Percentiles rank a stretch among this genome's conserved stretches.
Conservation (phyloP, 2,113 vertebrate species). For the Oreochromis niloticus region DNA sequence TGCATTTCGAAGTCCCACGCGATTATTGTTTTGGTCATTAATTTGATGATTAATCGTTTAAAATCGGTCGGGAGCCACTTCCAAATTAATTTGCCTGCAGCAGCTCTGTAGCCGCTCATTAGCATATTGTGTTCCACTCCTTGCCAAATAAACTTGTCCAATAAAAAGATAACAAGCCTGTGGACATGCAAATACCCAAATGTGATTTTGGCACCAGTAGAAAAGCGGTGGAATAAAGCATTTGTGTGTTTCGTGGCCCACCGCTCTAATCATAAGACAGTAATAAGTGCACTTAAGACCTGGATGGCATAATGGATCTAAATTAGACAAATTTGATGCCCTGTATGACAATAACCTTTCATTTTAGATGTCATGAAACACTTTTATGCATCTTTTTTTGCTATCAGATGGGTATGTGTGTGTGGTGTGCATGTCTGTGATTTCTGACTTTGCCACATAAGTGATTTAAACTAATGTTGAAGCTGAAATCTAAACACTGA, state of each 20-base stretch:
- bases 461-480: background rate
- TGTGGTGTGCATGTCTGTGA: background rate
- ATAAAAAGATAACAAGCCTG: background rate
- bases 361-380: background rate
- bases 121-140: background rate
- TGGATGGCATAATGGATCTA: background rate
- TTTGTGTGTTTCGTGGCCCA: background rate
- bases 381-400: background rate
- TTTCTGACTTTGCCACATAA: background rate
- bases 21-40: background rate
- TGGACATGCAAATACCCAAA: background rate
- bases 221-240: background rate
- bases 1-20: background rate
- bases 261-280: background rate
- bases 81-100: slow-evolving; percentile 8
- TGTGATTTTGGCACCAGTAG: background rate
- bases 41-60: slow-evolving; percentile 34
- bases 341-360: background rate
- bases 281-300: background rate
- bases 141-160: slow-evolving; percentile 1
- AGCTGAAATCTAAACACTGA: background rate
- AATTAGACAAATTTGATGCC: background rate
- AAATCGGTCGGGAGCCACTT: background rate
- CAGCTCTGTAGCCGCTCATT: background rate
- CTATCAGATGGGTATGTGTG: background rate